phyloP scores from a whole-genome alignment of 2,888 invertebrate species.

The Diogma glabrata region DNA sequence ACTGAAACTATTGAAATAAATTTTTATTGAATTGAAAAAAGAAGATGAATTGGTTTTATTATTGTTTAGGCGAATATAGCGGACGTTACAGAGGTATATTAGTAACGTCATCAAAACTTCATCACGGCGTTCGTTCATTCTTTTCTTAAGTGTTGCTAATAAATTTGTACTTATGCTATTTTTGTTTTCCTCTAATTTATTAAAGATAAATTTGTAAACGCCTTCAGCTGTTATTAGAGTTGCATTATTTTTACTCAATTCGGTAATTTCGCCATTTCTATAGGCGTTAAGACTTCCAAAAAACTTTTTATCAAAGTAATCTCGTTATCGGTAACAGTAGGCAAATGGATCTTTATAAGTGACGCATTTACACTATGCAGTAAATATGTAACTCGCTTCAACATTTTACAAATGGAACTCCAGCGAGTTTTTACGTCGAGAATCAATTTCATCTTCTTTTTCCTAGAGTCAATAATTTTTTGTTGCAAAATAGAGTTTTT shows the following conservation, averaged over 20 bases:
- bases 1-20: too few species aligned
- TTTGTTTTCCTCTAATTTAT: slow-evolving; percentile 7
- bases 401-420: slow-evolving; percentile 4
- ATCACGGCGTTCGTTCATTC: too few species aligned
- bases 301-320: not conserved
- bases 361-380: not conserved
- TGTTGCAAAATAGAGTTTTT: slow-evolving; percentile 7
- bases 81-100: too few species aligned
- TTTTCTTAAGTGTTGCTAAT: not conserved
- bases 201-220: slow-evolving; percentile 8
- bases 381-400: slow-evolving; percentile 5
- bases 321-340: slow-evolving; percentile 1
- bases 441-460: slow-evolving; percentile 3
- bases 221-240: slow-evolving; percentile 8
- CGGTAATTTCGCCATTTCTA: slow-evolving; percentile 4
- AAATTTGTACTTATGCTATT: not conserved
- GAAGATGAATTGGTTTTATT: too few species aligned
- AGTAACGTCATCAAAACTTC: too few species aligned
- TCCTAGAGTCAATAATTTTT: not conserved
- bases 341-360: not conserved
- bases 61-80: too few species aligned
- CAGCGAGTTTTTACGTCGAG: slow-evolving; percentile 9
- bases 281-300: slow-evolving; percentile 8
- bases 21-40: too few species aligned
- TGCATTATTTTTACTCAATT: slow-evolving; percentile 8